Conservation (phyloP, 1,140 invertebrate genomes). For the Philopotamus ludificatus region DNA sequence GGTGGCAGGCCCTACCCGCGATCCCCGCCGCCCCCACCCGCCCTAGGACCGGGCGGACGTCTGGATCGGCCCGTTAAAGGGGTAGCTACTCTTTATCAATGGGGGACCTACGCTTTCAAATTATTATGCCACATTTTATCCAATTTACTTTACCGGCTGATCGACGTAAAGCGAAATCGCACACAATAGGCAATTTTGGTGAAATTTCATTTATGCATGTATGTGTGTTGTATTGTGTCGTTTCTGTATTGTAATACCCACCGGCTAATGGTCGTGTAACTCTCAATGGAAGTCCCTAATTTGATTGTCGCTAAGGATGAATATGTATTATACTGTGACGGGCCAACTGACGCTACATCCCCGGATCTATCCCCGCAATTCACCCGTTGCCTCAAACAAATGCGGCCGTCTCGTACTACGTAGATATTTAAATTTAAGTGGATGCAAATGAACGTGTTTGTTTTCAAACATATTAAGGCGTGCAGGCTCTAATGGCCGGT, state of each 20-base stretch:
- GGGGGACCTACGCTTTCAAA: constrained; percentile 7
- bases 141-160: constrained; percentile 16
- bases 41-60: constrained; percentile 8
- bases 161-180: constrained; percentile 6
- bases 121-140: constrained; percentile 26
- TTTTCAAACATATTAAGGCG: constrained; percentile 41
- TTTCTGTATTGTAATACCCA: neutral
- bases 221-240: neutral
- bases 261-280: neutral
- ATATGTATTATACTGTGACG: too few relatives aligned
- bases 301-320: too few relatives aligned
- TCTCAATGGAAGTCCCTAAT: neutral
- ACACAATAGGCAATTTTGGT: constrained; percentile 2
- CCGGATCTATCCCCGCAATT: too few relatives aligned
- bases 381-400: neutral
- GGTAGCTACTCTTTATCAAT: constrained; percentile 21
- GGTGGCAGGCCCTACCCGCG: constrained; percentile 3
- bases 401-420: neutral
- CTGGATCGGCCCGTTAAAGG: constrained; percentile 12
- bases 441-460: constrained; percentile 42
- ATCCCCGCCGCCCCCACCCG: constrained; percentile 15
- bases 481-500: constrained; percentile 36
- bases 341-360: neutral
- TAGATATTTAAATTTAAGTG: constrained; percentile 40
- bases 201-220: neutral